Percentiles rank a stretch among this genome's conserved stretches.
Conservation (phyloP, 2,888 invertebrate genomes). For the Cerastoderma edule region DNA sequence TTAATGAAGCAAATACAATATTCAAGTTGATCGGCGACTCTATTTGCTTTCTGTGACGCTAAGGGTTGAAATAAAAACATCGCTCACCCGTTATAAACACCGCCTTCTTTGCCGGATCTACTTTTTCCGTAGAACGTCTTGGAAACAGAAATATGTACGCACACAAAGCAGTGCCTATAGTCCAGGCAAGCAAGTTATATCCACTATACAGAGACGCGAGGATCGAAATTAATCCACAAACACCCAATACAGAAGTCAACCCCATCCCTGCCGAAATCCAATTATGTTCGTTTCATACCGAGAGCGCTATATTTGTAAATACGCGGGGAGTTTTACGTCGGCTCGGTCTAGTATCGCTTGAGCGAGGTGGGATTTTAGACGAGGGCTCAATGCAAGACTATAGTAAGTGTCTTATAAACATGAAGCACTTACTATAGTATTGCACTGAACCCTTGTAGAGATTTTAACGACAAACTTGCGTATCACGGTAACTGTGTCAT, state of each 20-base stretch:
- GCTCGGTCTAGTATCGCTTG: constrained; percentile 6
- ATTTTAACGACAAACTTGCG: no score
- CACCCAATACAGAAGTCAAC: neutral
- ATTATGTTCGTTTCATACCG: neutral
- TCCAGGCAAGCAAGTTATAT: neutral
- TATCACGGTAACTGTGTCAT: no score
- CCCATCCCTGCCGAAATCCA: constrained; percentile 11
- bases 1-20: no score
- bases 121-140: constrained; percentile 20
- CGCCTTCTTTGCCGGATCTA: constrained; percentile 56
- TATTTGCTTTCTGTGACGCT: no score
- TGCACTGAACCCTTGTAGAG: no score
- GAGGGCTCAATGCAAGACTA: no score
- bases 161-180: constrained; percentile 10
- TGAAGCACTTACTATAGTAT: no score
- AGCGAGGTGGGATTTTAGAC: no score
- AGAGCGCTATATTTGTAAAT: neutral
- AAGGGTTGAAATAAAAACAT: no score
- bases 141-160: neutral
- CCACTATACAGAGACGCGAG: neutral
- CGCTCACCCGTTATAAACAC: constrained; percentile 66
- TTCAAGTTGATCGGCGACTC: no score
- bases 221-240: constrained; percentile 15
- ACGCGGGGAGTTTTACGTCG: constrained; percentile 1
- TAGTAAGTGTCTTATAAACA: no score